phyloP scores from a whole-genome alignment of 2,797 vertebrate species.

The Heteromormyrus szaboi region DNA sequence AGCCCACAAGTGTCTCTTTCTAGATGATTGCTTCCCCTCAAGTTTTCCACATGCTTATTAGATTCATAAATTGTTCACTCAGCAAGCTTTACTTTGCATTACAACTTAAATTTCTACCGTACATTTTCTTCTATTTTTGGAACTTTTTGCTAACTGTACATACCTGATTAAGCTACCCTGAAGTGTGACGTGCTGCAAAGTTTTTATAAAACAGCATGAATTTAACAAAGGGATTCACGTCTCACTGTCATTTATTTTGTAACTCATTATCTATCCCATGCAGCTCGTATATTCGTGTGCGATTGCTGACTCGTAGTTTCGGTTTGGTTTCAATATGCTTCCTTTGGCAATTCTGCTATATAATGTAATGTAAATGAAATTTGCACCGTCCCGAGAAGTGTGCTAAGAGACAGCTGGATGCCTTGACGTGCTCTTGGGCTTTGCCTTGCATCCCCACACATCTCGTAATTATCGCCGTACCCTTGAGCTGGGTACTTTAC shows the following conservation, averaged over 20 bases:
- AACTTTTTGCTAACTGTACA: neutral
- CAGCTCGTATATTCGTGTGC: neutral
- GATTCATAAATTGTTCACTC: neutral
- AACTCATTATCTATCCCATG: neutral
- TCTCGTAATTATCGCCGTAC: slow-evolving; percentile 28
- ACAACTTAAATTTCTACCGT: neutral
- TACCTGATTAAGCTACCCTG: neutral
- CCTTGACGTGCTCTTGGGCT: neutral
- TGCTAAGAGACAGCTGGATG: slow-evolving; percentile 9
- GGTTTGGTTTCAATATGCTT: neutral
- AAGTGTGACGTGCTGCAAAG: neutral
- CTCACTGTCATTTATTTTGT: neutral
- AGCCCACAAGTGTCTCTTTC: neutral
- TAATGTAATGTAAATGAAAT: neutral
- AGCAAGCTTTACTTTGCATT: neutral
- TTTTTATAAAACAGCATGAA: neutral
- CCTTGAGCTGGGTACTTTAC: slow-evolving; percentile 32
- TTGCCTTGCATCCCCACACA: slow-evolving; percentile 21
- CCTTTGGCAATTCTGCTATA: neutral
- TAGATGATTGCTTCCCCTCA: neutral
- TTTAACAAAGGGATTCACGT: neutral
- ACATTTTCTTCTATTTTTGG: neutral
- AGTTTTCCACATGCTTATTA: neutral
- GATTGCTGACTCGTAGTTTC: neutral
- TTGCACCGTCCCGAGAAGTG: neutral